Conservation (phyloP, 2,888 invertebrate genomes). For the Norana najaformis region DNA sequence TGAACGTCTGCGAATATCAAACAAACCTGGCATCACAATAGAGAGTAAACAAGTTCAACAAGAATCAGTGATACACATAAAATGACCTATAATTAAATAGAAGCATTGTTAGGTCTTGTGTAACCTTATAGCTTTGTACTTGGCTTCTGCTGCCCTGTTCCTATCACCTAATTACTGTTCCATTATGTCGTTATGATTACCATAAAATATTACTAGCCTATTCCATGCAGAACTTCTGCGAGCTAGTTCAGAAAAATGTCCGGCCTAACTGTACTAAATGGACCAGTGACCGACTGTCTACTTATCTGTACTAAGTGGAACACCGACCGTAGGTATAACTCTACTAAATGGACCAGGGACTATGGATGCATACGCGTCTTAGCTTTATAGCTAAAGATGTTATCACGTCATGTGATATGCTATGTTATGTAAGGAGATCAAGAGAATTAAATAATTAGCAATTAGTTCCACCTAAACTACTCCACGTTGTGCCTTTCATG, state of each 20-base stretch:
- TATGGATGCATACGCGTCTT: too few relatives aligned
- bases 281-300: neutral
- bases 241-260: neutral
- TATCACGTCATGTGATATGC: too few relatives aligned
- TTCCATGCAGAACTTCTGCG: neutral
- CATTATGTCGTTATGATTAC: neutral
- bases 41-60: neutral
- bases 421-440: too few relatives aligned
- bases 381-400: too few relatives aligned
- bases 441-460: too few relatives aligned
- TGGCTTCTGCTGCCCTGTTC: neutral
- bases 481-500: too few relatives aligned
- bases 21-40: neutral
- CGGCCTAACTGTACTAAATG: neutral
- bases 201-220: neutral
- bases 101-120: neutral
- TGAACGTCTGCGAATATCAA: slow-evolving; percentile 59
- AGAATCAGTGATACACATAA: too few relatives aligned
- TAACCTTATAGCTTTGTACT: neutral
- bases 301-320: neutral
- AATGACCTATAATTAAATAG: neutral
- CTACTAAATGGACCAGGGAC: too few relatives aligned
- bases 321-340: neutral
- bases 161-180: neutral
- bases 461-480: too few relatives aligned